Evolutionary conservation across 2,888 invertebrate genomes (phyloP).

Genomic region (Agriopis marginaria): DNA sequence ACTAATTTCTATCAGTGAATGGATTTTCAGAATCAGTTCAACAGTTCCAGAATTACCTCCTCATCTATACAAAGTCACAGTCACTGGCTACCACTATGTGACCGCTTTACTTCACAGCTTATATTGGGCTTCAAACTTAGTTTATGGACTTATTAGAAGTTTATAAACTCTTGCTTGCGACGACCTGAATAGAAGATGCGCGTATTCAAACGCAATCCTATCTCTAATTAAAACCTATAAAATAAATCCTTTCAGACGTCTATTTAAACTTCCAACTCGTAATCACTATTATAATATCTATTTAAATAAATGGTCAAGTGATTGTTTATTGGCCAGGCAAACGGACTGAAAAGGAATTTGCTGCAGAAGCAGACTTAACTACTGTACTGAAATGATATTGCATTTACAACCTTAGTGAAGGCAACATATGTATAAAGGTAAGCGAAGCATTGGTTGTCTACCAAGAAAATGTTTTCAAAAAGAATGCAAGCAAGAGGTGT

Average conservation of each 20-base stretch:
- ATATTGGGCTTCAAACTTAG: no score
- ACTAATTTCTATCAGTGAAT: no score
- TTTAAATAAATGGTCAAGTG: background rate
- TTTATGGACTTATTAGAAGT: no score
- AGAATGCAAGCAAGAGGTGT: no score
- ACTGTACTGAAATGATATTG: background rate
- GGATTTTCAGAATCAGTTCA: no score
- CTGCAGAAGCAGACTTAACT: background rate
- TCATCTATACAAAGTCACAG: no score
- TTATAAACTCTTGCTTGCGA: no score
- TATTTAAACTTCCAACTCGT: conserved; percentile 3
- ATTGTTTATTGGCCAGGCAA: background rate
- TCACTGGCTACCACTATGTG: no score
- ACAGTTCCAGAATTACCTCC: no score
- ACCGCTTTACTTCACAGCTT: no score
- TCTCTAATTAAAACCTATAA: background rate
- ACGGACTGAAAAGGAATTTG: background rate
- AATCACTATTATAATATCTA: conserved; percentile 4
- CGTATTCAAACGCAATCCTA: conserved; percentile 5
- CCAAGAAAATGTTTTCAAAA: no score
- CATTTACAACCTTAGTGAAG: background rate
- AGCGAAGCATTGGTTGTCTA: no score
- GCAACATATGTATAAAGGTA: background rate
- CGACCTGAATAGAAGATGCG: background rate
- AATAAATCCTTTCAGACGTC: conserved; percentile 2